phyloP scores from a whole-genome alignment of 1,140 invertebrate genomes.

The Drosophila subpulchrella region DNA sequence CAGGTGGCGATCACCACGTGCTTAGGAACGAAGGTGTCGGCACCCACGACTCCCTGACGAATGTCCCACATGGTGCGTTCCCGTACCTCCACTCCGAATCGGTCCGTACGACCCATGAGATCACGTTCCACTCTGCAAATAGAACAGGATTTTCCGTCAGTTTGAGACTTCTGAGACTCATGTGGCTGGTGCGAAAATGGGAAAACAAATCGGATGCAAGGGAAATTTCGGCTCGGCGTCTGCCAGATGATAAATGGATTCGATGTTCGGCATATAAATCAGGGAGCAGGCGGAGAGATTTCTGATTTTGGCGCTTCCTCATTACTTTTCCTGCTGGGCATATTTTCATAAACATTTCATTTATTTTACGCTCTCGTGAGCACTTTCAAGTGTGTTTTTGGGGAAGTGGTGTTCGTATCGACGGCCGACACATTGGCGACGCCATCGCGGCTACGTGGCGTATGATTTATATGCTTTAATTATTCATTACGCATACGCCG shows the following conservation, averaged over 20 bases:
- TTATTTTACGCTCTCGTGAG: constrained; percentile 64
- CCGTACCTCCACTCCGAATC: constrained; percentile 93
- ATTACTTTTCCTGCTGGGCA: constrained; percentile 40
- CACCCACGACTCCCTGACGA: constrained; percentile 94
- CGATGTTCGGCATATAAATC: constrained; percentile 81
- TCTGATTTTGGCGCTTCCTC: constrained; percentile 58
- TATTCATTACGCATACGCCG: constrained; percentile 69
- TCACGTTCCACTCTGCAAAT: constrained; percentile 88
- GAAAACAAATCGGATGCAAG: constrained; percentile 63
- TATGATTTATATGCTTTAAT: constrained; percentile 79
- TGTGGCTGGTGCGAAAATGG: constrained; percentile 41
- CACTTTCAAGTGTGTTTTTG: constrained; percentile 67
- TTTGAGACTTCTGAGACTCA: constrained; percentile 16
- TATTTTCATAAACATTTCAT: constrained; percentile 69
- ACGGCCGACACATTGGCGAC: constrained; percentile 54
- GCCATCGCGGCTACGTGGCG: constrained; percentile 57
- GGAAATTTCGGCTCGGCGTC: constrained; percentile 35
- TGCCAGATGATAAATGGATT: constrained; percentile 75
- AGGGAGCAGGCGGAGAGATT: constrained; percentile 35
- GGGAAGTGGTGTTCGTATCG: constrained; percentile 24
- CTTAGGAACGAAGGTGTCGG: constrained; percentile 95
- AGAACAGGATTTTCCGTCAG: constrained; percentile 27
- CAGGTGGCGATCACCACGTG: constrained; percentile 96
- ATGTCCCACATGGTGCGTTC: constrained; percentile 95
- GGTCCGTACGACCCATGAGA: constrained; percentile 90